These are phyloP conservation scores for Mustela erminea DNA, from an alignment of 2,797 vertebrate species.

Conservation along the genomic window DNA sequence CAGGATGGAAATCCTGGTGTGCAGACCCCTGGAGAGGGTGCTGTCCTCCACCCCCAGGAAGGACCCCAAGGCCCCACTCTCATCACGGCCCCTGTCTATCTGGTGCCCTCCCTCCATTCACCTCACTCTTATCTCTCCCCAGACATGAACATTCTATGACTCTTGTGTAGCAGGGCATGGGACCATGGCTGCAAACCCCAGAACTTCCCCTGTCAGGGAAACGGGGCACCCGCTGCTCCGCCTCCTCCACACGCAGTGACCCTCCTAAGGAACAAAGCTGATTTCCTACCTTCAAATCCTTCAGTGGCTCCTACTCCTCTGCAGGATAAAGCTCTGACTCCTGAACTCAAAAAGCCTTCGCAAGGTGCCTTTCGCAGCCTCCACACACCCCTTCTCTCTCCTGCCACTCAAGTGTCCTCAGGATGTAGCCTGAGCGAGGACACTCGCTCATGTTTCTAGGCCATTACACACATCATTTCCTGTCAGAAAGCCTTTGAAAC, in stretches of 20 bases:
- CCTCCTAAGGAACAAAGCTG: constrained; percentile 35
- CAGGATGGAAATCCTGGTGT: background rate
- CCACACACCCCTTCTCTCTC: background rate
- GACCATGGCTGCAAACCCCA: constrained; percentile 1
- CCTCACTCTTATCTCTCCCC: background rate
- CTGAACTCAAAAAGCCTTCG: constrained; percentile 15
- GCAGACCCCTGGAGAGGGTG: background rate
- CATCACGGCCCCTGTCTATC: background rate
- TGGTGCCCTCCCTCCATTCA: background rate
- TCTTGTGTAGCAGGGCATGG: background rate
- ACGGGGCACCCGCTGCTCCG: background rate
- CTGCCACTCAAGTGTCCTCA: background rate
- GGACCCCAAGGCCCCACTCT: background rate
- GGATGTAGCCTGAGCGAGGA: background rate
- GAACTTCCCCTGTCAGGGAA: background rate
- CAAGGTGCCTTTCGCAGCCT: background rate
- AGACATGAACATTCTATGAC: background rate
- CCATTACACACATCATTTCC: background rate
- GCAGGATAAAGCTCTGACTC: constrained; percentile 25
- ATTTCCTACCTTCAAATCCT: constrained; percentile 32
- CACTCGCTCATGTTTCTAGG: background rate
- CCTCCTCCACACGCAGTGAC: background rate
- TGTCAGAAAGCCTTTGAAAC: constrained; percentile 43
- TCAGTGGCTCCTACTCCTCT: background rate
- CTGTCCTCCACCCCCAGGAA: background rate